Percentiles rank a stretch among this genome's conserved stretches.
These are phyloP conservation scores for Argyresthia albistria DNA, from an alignment of 2,888 invertebrate species.

Conservation along the genomic window DNA sequence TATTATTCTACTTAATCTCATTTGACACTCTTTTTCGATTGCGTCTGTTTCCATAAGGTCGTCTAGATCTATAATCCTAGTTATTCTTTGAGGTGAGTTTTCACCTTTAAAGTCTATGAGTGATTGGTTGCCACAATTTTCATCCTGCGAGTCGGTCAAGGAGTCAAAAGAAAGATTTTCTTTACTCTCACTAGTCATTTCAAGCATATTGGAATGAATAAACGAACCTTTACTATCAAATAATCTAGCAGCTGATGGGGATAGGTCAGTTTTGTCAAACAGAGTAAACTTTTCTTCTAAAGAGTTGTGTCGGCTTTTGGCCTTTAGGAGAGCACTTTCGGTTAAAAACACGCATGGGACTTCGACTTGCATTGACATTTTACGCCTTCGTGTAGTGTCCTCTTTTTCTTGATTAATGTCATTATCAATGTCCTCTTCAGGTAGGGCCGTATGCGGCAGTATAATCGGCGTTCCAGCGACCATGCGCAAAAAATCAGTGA, in stretches of 20 bases:
- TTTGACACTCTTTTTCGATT: constrained; percentile 4
- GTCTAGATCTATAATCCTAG: constrained; percentile 55
- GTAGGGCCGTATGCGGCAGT: constrained; percentile 58
- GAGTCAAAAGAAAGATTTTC: constrained; percentile 15
- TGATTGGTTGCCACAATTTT: constrained; percentile 28
- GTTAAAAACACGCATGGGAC: constrained; percentile 68
- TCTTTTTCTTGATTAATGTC: constrained; percentile 58
- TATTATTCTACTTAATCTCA: constrained; percentile 2
- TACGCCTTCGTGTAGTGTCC: constrained; percentile 50
- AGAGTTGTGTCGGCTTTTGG: constrained; percentile 57
- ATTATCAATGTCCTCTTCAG: constrained; percentile 47
- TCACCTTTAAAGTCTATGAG: constrained; percentile 23
- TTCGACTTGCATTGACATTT: constrained; percentile 69
- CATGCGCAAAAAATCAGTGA: constrained; percentile 76
- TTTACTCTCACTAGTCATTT: constrained; percentile 18
- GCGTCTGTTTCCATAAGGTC: constrained; percentile 18
- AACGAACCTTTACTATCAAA: constrained; percentile 42
- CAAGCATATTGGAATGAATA: constrained; percentile 42
- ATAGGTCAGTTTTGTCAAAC: constrained; percentile 42
- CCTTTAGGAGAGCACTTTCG: constrained; percentile 60
- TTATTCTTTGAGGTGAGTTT: constrained; percentile 49
- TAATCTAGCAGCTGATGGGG: constrained; percentile 36
- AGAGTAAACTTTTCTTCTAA: constrained; percentile 52
- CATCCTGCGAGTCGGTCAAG: constrained; percentile 11
- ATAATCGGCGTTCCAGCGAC: constrained; percentile 76